Evolutionary conservation across 2,113 vertebrate species (phyloP).

Genomic region (Pogonocichla stellata): DNA sequence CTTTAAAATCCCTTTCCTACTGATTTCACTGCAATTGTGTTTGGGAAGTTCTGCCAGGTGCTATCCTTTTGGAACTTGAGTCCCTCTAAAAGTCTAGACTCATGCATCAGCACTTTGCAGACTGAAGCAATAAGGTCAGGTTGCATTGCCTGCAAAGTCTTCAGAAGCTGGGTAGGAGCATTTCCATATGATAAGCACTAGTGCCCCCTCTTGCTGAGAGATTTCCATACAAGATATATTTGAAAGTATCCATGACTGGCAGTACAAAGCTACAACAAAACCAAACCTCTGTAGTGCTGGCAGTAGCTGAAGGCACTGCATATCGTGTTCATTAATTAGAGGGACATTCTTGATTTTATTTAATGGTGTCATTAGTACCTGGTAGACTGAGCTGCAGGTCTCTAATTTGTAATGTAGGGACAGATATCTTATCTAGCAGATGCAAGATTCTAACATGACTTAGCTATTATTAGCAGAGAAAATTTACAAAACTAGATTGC

Average conservation of each 20-base stretch:
- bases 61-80: neutral
- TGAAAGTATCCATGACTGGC: neutral
- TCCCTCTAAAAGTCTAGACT: neutral
- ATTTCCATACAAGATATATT: neutral
- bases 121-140: neutral
- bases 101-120: neutral
- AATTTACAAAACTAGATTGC: neutral
- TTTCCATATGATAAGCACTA: neutral
- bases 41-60: neutral
- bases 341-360: neutral
- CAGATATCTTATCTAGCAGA: neutral
- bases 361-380: neutral
- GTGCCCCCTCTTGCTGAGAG: slow-evolving; percentile 32
- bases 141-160: neutral
- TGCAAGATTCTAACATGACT: neutral
- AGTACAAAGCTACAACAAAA: neutral
- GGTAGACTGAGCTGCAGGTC: neutral
- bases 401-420: neutral
- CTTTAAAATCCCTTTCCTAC: neutral
- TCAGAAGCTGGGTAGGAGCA: neutral
- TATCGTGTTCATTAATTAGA: neutral
- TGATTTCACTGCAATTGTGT: neutral
- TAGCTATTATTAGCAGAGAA: neutral
- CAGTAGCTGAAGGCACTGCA: neutral
- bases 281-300: neutral